Evolutionary conservation across 1,140 invertebrate species (phyloP).

Genomic region (Aphaenogaster rudis): DNA sequence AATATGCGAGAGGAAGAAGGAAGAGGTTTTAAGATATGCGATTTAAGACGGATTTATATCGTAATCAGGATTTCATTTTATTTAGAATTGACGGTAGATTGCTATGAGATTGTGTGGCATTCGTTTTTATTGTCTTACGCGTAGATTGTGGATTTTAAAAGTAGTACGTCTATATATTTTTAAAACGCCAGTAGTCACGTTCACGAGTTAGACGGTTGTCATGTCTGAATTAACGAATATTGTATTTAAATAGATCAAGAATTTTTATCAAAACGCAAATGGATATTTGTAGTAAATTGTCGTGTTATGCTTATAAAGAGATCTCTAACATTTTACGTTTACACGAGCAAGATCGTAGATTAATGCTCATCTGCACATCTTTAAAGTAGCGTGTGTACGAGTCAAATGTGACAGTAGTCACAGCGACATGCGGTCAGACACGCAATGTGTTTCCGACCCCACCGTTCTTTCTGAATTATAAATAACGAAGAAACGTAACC

Average conservation of each 20-base stretch:
- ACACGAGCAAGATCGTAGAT: constrained; percentile 19
- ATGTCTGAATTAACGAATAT: constrained; percentile 13
- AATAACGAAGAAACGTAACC: constrained; percentile 1
- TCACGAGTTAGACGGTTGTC: not conserved
- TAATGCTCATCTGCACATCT: constrained; percentile 14
- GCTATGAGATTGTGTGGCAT: not conserved
- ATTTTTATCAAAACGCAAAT: constrained; percentile 25
- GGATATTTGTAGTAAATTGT: constrained; percentile 10
- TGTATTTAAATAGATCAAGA: constrained; percentile 19
- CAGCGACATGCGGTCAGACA: not conserved
- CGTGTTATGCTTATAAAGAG: constrained; percentile 3
- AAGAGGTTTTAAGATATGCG: not conserved
- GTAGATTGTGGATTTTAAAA: constrained; percentile 1
- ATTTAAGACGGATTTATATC: constrained; percentile 2
- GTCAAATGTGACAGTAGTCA: constrained; percentile 20
- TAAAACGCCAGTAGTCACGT: not conserved
- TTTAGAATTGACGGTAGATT: not conserved
- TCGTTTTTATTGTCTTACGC: not conserved
- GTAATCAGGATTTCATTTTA: not conserved
- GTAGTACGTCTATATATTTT: not conserved
- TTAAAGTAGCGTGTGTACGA: not conserved
- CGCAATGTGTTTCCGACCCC: not conserved
- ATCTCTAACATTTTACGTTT: constrained; percentile 23
- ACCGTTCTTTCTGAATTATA: constrained; percentile 17
- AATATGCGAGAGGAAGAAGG: not conserved